phyloP scores from a whole-genome alignment of 2,797 vertebrate species.

The Toxotes lorentzi region DNA sequence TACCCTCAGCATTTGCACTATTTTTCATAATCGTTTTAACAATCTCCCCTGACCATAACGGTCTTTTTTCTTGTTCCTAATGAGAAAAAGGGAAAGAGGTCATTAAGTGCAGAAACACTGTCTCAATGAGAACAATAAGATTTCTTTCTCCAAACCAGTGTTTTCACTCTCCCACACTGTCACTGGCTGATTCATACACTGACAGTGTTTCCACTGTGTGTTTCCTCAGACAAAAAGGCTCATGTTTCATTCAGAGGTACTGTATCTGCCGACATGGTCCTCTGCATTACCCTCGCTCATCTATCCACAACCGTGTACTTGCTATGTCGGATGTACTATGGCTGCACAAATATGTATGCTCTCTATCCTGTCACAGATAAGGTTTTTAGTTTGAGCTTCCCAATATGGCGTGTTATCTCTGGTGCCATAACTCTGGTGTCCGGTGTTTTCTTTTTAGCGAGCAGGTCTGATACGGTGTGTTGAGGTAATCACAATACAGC shows the following conservation, averaged over 20 bases:
- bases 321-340: slow-evolving; percentile 46
- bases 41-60: not conserved
- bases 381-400: slow-evolving; percentile 42
- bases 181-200: slow-evolving; percentile 44
- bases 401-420: slow-evolving; percentile 65
- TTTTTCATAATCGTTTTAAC: slow-evolving; percentile 36
- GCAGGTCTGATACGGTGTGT: slow-evolving; percentile 58
- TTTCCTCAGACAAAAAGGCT: slow-evolving; percentile 63
- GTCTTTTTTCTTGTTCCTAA: not conserved
- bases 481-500: slow-evolving; percentile 74
- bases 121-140: slow-evolving; percentile 40
- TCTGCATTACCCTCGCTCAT: slow-evolving; percentile 61
- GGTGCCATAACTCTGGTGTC: slow-evolving; percentile 65
- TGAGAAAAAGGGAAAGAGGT: slow-evolving; percentile 21
- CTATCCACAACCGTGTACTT: slow-evolving; percentile 39
- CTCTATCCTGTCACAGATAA: slow-evolving; percentile 66
- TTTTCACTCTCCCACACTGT: slow-evolving; percentile 57
- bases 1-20: not conserved
- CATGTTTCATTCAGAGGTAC: slow-evolving; percentile 66
- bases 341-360: slow-evolving; percentile 52
- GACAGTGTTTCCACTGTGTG: slow-evolving; percentile 53
- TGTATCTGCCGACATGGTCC: slow-evolving; percentile 63
- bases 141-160: slow-evolving; percentile 27
- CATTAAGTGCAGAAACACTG: slow-evolving; percentile 31
- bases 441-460: slow-evolving; percentile 67